These are phyloP conservation scores for Balaenoptera acutorostrata DNA, from an alignment of 2,113 vertebrate species.

Conservation along the genomic window DNA sequence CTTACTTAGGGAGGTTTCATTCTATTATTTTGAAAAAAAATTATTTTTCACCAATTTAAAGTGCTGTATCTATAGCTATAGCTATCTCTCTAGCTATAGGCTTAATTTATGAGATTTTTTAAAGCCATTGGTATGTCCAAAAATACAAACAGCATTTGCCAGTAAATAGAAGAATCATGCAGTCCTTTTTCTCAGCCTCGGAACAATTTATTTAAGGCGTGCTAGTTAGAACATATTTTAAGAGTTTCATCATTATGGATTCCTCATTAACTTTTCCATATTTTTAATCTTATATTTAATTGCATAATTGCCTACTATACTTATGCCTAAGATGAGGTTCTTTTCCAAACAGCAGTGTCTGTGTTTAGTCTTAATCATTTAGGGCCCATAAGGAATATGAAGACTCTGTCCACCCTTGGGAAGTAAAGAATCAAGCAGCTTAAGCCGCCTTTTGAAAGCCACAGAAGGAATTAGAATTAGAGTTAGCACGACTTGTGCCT, in stretches of 20 bases:
- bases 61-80: background rate
- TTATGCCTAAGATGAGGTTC: slow-evolving; percentile 19
- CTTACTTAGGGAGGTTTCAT: background rate
- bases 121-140: slow-evolving; percentile 43
- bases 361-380: slow-evolving; percentile 47
- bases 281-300: slow-evolving; percentile 71
- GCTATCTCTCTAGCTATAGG: background rate
- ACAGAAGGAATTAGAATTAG: background rate
- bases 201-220: slow-evolving; percentile 67
- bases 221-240: slow-evolving; percentile 70
- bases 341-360: slow-evolving; percentile 46
- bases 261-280: slow-evolving; percentile 70
- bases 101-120: slow-evolving; percentile 53
- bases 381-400: slow-evolving; percentile 20
- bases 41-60: slow-evolving; percentile 38
- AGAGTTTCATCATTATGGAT: slow-evolving; percentile 65
- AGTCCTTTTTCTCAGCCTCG: slow-evolving; percentile 25
- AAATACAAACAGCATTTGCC: slow-evolving; percentile 61
- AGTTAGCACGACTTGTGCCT: background rate
- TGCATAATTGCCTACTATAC: slow-evolving; percentile 54
- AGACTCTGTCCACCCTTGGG: background rate
- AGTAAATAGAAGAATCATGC: slow-evolving; percentile 36
- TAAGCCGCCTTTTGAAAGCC: background rate
- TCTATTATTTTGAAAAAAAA: slow-evolving; percentile 28
- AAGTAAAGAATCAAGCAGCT: background rate